phyloP scores from a whole-genome alignment of 2,888 invertebrate species.

The Callyntrura sp. region DNA sequence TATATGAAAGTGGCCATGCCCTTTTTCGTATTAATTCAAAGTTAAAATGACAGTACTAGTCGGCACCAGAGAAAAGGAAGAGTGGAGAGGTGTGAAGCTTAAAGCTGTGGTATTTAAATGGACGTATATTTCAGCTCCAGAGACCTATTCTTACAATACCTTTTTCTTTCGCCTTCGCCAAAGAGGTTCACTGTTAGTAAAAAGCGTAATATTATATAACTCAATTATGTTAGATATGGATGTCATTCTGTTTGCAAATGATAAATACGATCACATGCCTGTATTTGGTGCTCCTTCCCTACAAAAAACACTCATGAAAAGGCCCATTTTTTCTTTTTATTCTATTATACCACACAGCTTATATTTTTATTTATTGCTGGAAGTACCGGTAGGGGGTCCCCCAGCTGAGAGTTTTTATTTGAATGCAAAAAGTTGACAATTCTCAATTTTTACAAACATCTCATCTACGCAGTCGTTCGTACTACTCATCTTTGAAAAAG shows the following conservation, averaged over 20 bases:
- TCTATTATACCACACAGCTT: slow-evolving; percentile 26
- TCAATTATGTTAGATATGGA: slow-evolving; percentile 63
- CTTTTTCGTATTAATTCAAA: slow-evolving; percentile 39
- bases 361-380: slow-evolving; percentile 72
- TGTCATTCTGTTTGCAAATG: slow-evolving; percentile 63
- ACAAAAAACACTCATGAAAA: slow-evolving; percentile 41
- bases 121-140: not conserved
- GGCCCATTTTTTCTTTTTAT: slow-evolving; percentile 15
- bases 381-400: slow-evolving; percentile 66
- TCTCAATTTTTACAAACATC: slow-evolving; percentile 9
- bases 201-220: slow-evolving; percentile 48
- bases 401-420: slow-evolving; percentile 20
- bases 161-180: slow-evolving; percentile 31
- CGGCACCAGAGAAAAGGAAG: too few relatives aligned
- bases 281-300: slow-evolving; percentile 29
- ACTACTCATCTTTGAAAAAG: too few relatives aligned
- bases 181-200: too few relatives aligned
- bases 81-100: slow-evolving; percentile 53
- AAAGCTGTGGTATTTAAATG: not conserved
- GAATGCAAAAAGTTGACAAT: slow-evolving; percentile 30
- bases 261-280: slow-evolving; percentile 56
- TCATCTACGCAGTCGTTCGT: not conserved
- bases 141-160: slow-evolving; percentile 2
- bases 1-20: slow-evolving; percentile 49
- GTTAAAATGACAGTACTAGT: slow-evolving; percentile 25